Evolutionary conservation across 2,113 vertebrate genomes (phyloP).

Genomic region (Tenebrosternarchus preto): DNA sequence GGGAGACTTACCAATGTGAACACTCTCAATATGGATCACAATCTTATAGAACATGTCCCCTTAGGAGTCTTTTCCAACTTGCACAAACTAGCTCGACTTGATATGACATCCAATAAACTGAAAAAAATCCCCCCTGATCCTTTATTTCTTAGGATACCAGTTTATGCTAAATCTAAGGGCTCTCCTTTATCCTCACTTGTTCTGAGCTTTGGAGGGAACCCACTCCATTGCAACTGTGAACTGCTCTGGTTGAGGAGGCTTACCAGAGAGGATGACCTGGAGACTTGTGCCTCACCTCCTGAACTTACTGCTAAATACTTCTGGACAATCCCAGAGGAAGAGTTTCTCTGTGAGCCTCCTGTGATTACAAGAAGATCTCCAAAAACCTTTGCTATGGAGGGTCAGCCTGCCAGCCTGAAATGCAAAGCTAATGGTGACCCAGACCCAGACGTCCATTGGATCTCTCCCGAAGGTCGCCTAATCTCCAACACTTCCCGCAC

Average conservation of each 20-base stretch:
- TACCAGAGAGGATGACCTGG: constrained; percentile 89
- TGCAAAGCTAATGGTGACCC: constrained; percentile 94
- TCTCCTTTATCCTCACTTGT: constrained; percentile 83
- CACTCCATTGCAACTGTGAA: constrained; percentile 93
- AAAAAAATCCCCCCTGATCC: constrained; percentile 96
- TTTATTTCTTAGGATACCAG: constrained; percentile 86
- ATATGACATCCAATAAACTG: constrained; percentile 96
- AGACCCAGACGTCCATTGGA: constrained; percentile 91
- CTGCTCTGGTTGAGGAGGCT: constrained; percentile 89
- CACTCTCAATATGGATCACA: constrained; percentile 91
- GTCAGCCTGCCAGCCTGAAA: constrained; percentile 81
- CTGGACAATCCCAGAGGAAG: constrained; percentile 93
- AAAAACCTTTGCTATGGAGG: constrained; percentile 69
- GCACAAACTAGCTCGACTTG: constrained; percentile 89
- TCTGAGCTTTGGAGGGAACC: constrained; percentile 91
- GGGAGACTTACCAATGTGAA: constrained; percentile 88
- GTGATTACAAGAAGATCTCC: constrained; percentile 88
- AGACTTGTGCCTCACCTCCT: constrained; percentile 87
- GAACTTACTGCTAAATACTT: constrained; percentile 91
- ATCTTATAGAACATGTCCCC: constrained; percentile 89
- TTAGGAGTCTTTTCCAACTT: constrained; percentile 93
- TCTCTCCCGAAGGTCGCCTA: constrained; percentile 85
- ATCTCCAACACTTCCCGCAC: constrained; percentile 86
- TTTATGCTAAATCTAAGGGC: constrained; percentile 87
- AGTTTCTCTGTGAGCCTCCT: constrained; percentile 93